Evolutionary conservation across 2,888 invertebrate species (phyloP), one percentile per base, ranked within the genome.

Genomic region (Heliconius erato): DNA sequence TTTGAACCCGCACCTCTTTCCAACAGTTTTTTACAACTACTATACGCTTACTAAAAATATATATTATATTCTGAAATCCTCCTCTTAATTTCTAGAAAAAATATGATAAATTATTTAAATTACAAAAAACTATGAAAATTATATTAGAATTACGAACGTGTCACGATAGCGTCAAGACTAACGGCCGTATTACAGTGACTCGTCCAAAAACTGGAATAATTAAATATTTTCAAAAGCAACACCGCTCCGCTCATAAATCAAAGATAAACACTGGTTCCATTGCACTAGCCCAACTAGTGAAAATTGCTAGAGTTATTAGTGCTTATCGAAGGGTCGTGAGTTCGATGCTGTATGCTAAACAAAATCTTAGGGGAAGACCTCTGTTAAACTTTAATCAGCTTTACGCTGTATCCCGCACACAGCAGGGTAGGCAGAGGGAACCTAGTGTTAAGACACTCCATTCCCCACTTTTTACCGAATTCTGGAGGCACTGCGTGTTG

Each of bases 101-200:
- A 16, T 16, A 67, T 16, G 16, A 67, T 28, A 67, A 7, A 67
- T 67, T 32, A 67, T 14, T 28, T 67, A 16, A 67, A 67, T 67
- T 67, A 71, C n/a, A 63, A 26, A 72, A 72, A 44, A 72, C 72
- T 72, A 71, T 44, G 49, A 16, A 44, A 44, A 49, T 16, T 35
- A 35, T 63, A 76, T 76, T 63, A 40, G 72, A 79, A 76, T 72
- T 71, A 67, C 26, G 65, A 2, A 69, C 84, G 65, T 74, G 83
- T 83, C 80, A 80, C n/a, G 77, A 77, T 44, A 77, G 63, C 81
- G 79, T 79, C 87, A 40, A 63, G 63, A 63, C 59, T 63, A 76
- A 63, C 35, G 35, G 14, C n/a, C n/a, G 92, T 92, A 93, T 93
- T 93, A 79, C 82, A 90, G 90, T 94, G 93, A 93, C 92, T 92